phyloP scores from a whole-genome alignment of 1,140 invertebrate species.

The Euwallacea similis region DNA sequence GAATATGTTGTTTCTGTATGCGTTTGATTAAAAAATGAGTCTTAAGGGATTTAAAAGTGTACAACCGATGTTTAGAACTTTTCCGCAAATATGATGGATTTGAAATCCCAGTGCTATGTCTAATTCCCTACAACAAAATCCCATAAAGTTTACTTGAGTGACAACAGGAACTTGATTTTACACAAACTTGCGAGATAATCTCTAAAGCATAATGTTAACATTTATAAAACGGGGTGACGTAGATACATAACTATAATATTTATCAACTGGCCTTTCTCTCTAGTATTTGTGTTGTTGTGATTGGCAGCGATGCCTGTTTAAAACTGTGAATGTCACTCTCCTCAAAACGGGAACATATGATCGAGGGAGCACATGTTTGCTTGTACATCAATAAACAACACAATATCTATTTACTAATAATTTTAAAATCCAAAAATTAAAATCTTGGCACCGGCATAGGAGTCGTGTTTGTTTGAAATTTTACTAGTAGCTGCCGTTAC shows the following conservation, averaged over 20 bases:
- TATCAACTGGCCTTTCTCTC: conserved; percentile 7
- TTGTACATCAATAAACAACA: background rate
- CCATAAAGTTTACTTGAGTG: background rate
- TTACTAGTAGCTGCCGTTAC: too few relatives aligned
- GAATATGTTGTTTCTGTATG: too few relatives aligned
- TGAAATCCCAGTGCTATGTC: background rate
- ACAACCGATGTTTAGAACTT: too few relatives aligned
- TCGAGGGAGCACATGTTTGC: too few relatives aligned
- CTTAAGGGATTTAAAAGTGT: too few relatives aligned
- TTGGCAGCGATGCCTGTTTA: conserved; percentile 7
- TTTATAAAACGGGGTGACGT: conserved; percentile 11
- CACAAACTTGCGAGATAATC: too few relatives aligned
- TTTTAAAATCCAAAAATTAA: too few relatives aligned
- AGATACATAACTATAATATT: conserved; percentile 7
- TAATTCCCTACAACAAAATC: background rate
- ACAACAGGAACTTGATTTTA: too few relatives aligned
- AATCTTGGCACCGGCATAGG: too few relatives aligned
- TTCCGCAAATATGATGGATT: background rate
- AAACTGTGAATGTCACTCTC: background rate
- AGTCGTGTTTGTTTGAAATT: too few relatives aligned
- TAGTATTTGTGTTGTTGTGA: conserved; percentile 8
- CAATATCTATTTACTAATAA: background rate
- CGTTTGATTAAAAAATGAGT: too few relatives aligned
- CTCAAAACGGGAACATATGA: background rate
- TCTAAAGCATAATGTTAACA: background rate